Evolutionary conservation across 2,888 invertebrate genomes (phyloP).

Genomic region (Campoletis raptor): DNA sequence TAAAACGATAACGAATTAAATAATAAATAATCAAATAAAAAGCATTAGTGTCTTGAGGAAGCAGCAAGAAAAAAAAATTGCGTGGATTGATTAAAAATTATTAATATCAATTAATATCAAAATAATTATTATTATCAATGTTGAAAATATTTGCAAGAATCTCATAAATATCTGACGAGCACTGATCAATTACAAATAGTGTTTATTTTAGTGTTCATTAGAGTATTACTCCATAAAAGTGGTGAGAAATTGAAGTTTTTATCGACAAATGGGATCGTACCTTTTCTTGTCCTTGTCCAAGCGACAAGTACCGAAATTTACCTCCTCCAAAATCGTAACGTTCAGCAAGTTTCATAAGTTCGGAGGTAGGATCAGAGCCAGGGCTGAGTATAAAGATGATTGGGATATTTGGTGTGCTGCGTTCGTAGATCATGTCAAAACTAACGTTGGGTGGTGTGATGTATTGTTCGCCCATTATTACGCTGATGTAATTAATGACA

Average conservation of each 20-base stretch:
- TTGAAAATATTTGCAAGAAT: no score
- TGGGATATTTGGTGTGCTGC: conserved; percentile 93
- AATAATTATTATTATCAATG: no score
- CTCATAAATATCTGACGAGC: no score
- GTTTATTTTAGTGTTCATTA: no score
- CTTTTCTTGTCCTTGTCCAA: conserved; percentile 97
- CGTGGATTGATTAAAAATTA: no score
- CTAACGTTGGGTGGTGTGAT: conserved; percentile 93
- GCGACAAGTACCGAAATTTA: conserved; percentile 94
- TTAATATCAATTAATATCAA: no score
- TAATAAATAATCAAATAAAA: no score
- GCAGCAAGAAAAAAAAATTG: no score
- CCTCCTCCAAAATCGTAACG: conserved; percentile 88
- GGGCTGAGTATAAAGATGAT: conserved; percentile 97
- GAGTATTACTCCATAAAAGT: not conserved
- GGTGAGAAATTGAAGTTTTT: not conserved
- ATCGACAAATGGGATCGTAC: conserved; percentile 83
- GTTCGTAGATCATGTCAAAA: conserved; percentile 93
- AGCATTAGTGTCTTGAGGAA: no score
- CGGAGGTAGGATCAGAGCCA: conserved; percentile 96
- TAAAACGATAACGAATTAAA: not conserved
- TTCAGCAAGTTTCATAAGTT: conserved; percentile 92
- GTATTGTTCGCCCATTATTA: conserved; percentile 94
- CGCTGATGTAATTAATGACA: conserved; percentile 93
- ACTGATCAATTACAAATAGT: no score